These are phyloP conservation scores for Anoplophora glabripennis DNA, from an alignment of 1,140 invertebrate genomes.

Conservation along the genomic window DNA sequence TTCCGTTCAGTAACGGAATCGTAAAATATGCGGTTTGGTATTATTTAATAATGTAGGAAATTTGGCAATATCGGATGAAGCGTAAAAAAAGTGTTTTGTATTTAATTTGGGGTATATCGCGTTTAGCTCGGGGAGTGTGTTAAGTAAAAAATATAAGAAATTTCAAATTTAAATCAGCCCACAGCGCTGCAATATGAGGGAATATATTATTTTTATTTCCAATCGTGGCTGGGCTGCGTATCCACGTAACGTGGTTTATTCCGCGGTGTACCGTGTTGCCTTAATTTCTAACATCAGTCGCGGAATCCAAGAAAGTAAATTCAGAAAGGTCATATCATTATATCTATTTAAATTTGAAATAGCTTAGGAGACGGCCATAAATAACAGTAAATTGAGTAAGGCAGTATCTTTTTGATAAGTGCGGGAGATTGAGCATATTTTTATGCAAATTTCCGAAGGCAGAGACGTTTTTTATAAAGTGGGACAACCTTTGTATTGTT, in stretches of 20 bases:
- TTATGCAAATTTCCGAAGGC: constrained; percentile 14
- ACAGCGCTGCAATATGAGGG: constrained; percentile 25
- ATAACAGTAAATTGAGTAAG: constrained; percentile 6
- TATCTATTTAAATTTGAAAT: constrained; percentile 8
- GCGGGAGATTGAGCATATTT: constrained; percentile 11
- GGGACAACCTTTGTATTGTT: constrained; percentile 24
- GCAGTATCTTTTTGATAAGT: constrained; percentile 14
- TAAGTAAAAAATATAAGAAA: too few relatives aligned
- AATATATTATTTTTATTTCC: constrained; percentile 36
- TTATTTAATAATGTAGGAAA: too few relatives aligned
- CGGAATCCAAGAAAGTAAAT: constrained; percentile 24
- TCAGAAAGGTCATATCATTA: constrained; percentile 19
- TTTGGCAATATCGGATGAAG: too few relatives aligned
- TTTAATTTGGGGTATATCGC: too few relatives aligned
- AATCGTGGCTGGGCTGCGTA: constrained; percentile 30
- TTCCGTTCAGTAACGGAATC: too few relatives aligned
- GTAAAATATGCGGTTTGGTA: too few relatives aligned
- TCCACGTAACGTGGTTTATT: constrained; percentile 34
- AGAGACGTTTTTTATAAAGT: constrained; percentile 20
- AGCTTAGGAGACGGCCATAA: background rate
- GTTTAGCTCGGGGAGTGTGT: too few relatives aligned
- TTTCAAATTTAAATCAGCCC: constrained; percentile 3
- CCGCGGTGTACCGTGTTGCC: constrained; percentile 31
- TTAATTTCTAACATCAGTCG: constrained; percentile 36
- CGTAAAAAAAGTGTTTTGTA: too few relatives aligned